A percentile compares a stretch with the other conserved stretches of the same genome.
Evolutionary conservation across 2,797 vertebrate genomes (phyloP).

Genomic region (Telmatherina bonti): DNA sequence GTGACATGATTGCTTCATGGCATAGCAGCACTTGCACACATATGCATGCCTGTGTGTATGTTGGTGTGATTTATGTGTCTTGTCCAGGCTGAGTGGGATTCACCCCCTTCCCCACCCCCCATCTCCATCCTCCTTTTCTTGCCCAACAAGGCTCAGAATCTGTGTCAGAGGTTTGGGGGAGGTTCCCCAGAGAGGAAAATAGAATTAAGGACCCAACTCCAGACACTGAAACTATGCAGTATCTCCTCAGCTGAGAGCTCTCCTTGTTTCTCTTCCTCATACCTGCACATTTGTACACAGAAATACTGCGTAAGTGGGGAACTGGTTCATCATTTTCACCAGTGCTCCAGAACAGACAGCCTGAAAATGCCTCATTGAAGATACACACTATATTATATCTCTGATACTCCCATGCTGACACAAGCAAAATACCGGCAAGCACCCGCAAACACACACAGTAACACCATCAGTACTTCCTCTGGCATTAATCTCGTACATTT

Average conservation of each 20-base stretch:
- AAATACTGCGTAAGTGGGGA: constrained; percentile 2
- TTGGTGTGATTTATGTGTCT: constrained; percentile 79
- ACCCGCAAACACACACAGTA: constrained; percentile 20
- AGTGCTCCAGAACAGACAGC: constrained; percentile 18
- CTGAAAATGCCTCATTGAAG: constrained; percentile 13
- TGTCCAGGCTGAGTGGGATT: constrained; percentile 73
- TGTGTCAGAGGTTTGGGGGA: constrained; percentile 70
- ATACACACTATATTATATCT: constrained; percentile 27
- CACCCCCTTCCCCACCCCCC: background rate
- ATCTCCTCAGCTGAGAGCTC: constrained; percentile 60
- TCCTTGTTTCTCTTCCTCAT: constrained; percentile 33
- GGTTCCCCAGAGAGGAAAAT: constrained; percentile 68
- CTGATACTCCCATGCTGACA: constrained; percentile 44
- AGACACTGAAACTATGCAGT: constrained; percentile 65
- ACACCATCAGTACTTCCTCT: constrained; percentile 51
- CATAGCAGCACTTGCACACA: constrained; percentile 43
- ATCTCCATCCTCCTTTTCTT: constrained; percentile 21
- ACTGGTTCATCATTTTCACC: constrained; percentile 9
- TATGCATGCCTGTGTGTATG: constrained; percentile 51
- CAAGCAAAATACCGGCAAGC: constrained; percentile 34
- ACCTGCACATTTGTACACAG: constrained; percentile 23
- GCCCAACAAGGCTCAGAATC: constrained; percentile 71
- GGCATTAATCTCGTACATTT: constrained; percentile 69
- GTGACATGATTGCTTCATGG: constrained; percentile 40
- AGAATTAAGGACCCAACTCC: constrained; percentile 65